Base-by-base conservation (phyloP, 2,113 vertebrate species). In the Phylloscopus trochiloides region DNA sequence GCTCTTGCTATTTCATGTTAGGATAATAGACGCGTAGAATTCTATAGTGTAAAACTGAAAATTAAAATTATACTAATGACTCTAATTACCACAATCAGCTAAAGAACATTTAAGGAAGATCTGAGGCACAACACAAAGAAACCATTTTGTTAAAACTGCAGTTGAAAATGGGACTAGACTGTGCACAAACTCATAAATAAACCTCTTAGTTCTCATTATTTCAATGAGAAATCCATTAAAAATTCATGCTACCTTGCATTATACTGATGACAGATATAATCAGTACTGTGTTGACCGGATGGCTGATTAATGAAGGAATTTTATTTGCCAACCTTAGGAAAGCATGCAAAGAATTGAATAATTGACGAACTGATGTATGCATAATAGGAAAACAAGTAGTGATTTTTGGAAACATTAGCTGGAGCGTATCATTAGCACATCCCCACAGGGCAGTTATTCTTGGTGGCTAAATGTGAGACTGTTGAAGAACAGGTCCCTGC, bases 201-300 rank as follows among this genome's bases (percentile, higher is more conserved):
- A 43, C 76, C 86, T 94, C 84, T 93, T 92, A 80, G 80, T 72
- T 96, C 96, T 96, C 94, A 96, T 97, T 97, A 97, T 96, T 96
- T 74, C 59, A 96, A 86, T 65, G 86, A 87, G 94, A 88, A 94
- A 82, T 48, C 52, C 51, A 92, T 97, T 92, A 96, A 96, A 98
- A 95, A 97, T 96, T 97, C 81, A 96, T 92, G 95, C 38, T 91
- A 84, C 76, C 67, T 96, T 96, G 73, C 84, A 88, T 95, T 96
- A 96, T 81, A 75, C 81, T 93, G 86, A 97, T 93, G 78, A 88
- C 84, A 91, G 82, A 80, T 96, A 93, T 94, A 92, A 94, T 94
- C 86, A 96, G 90, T 71, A 90, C 50, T 50, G 72, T 94, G 88
- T 95, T 97, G 85, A 94, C 89, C 92, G 12, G 86, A 95, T 88